These are phyloP conservation scores for Campylomormyrus numenius DNA, from an alignment of 2,113 vertebrate genomes.

Conservation along the genomic window DNA sequence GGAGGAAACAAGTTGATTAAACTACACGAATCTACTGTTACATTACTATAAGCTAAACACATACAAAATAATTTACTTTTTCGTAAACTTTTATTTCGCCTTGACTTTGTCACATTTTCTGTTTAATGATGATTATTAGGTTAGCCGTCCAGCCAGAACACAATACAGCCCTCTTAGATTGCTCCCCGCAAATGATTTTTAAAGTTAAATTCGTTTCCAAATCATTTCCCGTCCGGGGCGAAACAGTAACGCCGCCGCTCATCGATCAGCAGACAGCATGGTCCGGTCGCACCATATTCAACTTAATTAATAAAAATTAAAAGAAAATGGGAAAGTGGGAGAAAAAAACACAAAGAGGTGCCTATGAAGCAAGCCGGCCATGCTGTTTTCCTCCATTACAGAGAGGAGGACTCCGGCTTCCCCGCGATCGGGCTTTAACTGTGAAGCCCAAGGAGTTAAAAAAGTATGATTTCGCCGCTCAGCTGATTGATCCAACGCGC, in stretches of 20 bases:
- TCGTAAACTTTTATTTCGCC: neutral
- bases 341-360: slow-evolving; percentile 5
- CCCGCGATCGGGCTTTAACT: neutral
- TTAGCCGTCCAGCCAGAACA: neutral
- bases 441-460: slow-evolving; percentile 12
- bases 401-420: slow-evolving; percentile 23
- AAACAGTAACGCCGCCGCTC: neutral
- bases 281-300: neutral
- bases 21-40: neutral
- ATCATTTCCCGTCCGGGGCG: neutral
- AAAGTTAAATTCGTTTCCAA: neutral
- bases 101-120: neutral
- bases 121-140: neutral
- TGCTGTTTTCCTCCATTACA: slow-evolving; percentile 46
- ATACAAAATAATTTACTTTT: neutral
- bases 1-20: neutral
- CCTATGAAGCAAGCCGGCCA: slow-evolving; percentile 48
- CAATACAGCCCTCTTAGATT: neutral
- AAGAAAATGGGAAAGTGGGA: neutral
- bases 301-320: neutral
- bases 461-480: slow-evolving; percentile 32
- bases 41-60: neutral
- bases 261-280: neutral
- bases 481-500: slow-evolving; percentile 57
- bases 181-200: neutral